These are phyloP conservation scores for Meloidogyne hapla DNA, from an alignment of 1,140 invertebrate species.

Conservation along the genomic window DNA sequence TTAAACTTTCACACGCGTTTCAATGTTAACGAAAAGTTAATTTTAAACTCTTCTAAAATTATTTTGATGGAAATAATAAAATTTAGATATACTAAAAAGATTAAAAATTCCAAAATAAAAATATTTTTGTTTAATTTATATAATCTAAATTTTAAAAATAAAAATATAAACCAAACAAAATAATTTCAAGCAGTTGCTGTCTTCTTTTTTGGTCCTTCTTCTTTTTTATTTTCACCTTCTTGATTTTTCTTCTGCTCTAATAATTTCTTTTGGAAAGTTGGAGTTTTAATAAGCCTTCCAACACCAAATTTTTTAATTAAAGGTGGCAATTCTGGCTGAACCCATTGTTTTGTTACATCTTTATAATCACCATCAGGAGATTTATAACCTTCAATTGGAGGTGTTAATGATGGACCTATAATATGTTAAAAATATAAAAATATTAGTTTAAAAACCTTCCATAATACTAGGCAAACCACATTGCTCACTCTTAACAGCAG, in stretches of 20 bases:
- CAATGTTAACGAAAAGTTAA: not conserved
- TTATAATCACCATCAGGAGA: slow-evolving; percentile 64
- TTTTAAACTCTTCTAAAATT: not conserved
- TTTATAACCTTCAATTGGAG: slow-evolving; percentile 62
- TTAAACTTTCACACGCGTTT: not conserved
- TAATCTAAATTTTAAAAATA: not conserved
- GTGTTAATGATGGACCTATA: slow-evolving; percentile 56
- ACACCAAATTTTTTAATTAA: slow-evolving; percentile 19
- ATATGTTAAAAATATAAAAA: not conserved
- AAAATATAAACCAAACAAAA: not conserved
- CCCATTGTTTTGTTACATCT: slow-evolving; percentile 23
- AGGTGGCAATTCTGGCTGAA: not conserved
- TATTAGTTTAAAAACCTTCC: slow-evolving; percentile 41
- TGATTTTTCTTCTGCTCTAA: not conserved
- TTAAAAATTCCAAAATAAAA: too few species aligned
- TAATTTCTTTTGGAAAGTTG: slow-evolving; percentile 21
- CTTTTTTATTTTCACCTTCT: slow-evolving; percentile 1
- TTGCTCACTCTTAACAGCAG: slow-evolving; percentile 62
- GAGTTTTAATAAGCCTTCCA: slow-evolving; percentile 18
- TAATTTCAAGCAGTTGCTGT: not conserved
- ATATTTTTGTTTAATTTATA: too few species aligned
- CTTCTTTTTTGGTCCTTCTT: not conserved
- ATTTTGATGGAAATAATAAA: too few species aligned
- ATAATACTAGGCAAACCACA: slow-evolving; percentile 50
- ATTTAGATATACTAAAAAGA: too few species aligned